Percentiles rank a stretch among this genome's conserved stretches.
phyloP scores from a whole-genome alignment of 1,140 invertebrate species.

The Eueides isabella region DNA sequence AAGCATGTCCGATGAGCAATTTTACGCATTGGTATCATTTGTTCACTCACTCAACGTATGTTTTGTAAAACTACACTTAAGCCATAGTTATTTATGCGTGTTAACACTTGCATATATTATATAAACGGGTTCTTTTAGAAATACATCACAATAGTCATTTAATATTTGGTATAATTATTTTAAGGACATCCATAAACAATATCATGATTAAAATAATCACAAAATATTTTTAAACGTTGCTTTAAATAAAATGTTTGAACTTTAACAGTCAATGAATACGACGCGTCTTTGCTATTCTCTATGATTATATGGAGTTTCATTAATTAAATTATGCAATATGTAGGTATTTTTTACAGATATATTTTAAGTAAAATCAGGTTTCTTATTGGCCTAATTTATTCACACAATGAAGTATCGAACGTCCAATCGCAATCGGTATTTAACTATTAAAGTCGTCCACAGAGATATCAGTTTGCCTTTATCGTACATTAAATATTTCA shows the following conservation, averaged over 20 bases:
- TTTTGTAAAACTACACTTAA: neutral
- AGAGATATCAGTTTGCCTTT: neutral
- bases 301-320: neutral
- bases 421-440: neutral
- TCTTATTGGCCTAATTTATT: neutral
- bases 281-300: neutral
- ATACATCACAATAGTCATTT: neutral
- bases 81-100: neutral
- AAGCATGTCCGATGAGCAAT: slow-evolving; percentile 65
- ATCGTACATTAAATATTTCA: neutral
- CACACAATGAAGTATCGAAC: neutral
- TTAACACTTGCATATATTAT: neutral
- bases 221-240: neutral
- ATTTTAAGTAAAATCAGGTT: neutral
- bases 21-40: slow-evolving; percentile 60
- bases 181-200: neutral
- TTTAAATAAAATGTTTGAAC: neutral
- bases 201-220: neutral
- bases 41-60: slow-evolving; percentile 12
- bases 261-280: neutral
- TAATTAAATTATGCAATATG: neutral
- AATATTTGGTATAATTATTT: neutral
- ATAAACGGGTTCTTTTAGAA: neutral
- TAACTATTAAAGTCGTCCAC: neutral
- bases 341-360: neutral